Evolutionary conservation across 2,888 invertebrate species (phyloP), one percentile per base, ranked within the genome.

Genomic region (Embidobia sp.): DNA sequence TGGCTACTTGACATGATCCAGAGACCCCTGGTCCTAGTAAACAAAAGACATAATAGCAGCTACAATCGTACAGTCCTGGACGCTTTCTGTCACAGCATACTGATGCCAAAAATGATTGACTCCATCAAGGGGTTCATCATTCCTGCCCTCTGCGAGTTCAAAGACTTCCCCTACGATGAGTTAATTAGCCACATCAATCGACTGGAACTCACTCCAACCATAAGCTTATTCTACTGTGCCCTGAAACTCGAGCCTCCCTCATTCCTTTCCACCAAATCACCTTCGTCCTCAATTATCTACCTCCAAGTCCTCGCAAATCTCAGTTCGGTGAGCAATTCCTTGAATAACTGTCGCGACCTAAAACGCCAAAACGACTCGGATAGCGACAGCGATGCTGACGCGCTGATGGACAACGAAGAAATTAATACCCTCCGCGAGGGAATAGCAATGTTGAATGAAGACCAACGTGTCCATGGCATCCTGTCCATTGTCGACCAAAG

Each of bases 1-100:
- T 94, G 94, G 75, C 90, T 96, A 1, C 90, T 96, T 64, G 93
- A 94, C 82, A 92, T 97, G 84, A 92, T 97, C 67, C 92, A 94
- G 82, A 92, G 95, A 79, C 97, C 97, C 0, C 90, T 97, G 61
- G 90, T 91, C 26, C 90, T 94, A 74, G 91, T 93, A 44, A 89
- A 91, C 78, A 86, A 86, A 78, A 81, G 90, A 10, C 86, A 90
- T 70, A 84, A 90, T 3, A 84, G 84, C 42, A 90, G 91, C 40
- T 93, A 92, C 83, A 90, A 91, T 86, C 91, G 90, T 87, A 90
- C 91, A 5, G 88, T 91, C 10, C 82, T 92, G 35, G 88, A 88
- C 5, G 92, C 92, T 84, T 94, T 96, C 82, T 92, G 93, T 26
- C 90, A 91, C 42, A 92, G 93, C 74, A 94, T 96, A 83, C 90